phyloP scores from a whole-genome alignment of 2,888 invertebrate species.

The Hedychridium roseum region DNA sequence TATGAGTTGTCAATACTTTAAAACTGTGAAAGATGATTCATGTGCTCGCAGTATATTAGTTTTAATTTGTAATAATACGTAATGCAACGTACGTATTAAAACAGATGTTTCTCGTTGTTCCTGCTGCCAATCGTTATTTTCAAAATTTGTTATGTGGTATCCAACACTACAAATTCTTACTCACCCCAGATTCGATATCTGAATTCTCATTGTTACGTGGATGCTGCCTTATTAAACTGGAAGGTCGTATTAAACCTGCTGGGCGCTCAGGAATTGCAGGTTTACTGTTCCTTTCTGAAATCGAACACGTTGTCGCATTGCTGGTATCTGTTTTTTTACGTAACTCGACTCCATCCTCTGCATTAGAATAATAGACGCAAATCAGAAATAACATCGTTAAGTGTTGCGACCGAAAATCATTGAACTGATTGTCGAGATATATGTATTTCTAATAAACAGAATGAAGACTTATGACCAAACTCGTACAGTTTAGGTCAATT shows the following conservation, averaged over 20 bases:
- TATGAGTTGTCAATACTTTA: too few species aligned
- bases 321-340: constrained; percentile 60
- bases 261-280: constrained; percentile 86
- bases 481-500: too few species aligned
- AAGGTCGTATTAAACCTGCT: constrained; percentile 71
- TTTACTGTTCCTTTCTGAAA: constrained; percentile 66
- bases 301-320: constrained; percentile 33
- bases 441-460: neutral
- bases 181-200: constrained; percentile 59
- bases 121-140: too few species aligned
- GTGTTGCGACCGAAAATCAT: neutral
- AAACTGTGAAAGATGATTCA: too few species aligned
- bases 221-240: constrained; percentile 55
- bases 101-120: too few species aligned
- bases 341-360: constrained; percentile 65
- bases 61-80: too few species aligned
- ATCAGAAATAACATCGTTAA: constrained; percentile 1
- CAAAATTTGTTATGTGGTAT: too few species aligned
- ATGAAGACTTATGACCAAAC: neutral
- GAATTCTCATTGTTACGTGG: constrained; percentile 55
- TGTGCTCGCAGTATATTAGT: too few species aligned
- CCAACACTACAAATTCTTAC: too few species aligned
- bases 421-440: neutral
- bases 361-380: constrained; percentile 4
- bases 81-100: too few species aligned